Base-by-base conservation (phyloP, 2,888 invertebrate species). In the Microdon myrmicae region DNA sequence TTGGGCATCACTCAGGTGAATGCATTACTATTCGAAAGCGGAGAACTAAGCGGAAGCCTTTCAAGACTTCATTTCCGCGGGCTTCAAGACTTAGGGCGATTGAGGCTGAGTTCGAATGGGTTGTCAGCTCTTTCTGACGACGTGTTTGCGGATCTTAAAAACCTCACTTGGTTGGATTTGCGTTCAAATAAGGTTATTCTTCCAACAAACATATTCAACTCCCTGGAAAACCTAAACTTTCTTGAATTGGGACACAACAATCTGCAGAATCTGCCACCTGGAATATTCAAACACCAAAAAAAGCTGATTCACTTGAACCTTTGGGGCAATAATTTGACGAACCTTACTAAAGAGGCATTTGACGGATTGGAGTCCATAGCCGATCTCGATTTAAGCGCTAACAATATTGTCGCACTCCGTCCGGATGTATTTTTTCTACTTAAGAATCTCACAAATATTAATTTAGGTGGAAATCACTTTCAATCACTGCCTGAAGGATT, bases 201-300 rank as follows among this genome's bases (percentile, higher is more conserved):
- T 19, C 84, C 85, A 0, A 81, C 81, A 53, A 81, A 83, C 68
- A 75, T 87, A 13, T 85, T 87, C 64, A 81, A 82, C 59, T 81
- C 83, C 6, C 75, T 86, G 34, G 81, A 82, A 49, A 83, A 80
- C 69, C 77, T 90, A 23, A 82, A 83, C 68, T 82, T 82, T 45
- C 81, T 90, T 41, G 88, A 89, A 76, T 79, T 90, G 69, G 86
- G 86, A 35, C 82, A 84, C 71, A 90, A 90, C 74, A 82, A 86
- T 53, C 79, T 92, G 71, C 82, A 82, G 32, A 79, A 82, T 70
- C 80, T 90, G 71, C 83, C 85, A 22, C 80, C 82, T 2, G 84
- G 83, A 51, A 78, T 86, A 45, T 90, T 90, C 74, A 81, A 82
- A 22, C 84, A 85, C 74, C 81, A 87, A 69, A 81, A 80, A 43